phyloP scores from a whole-genome alignment of 2,113 vertebrate species.

The Phaethornis superciliosus region DNA sequence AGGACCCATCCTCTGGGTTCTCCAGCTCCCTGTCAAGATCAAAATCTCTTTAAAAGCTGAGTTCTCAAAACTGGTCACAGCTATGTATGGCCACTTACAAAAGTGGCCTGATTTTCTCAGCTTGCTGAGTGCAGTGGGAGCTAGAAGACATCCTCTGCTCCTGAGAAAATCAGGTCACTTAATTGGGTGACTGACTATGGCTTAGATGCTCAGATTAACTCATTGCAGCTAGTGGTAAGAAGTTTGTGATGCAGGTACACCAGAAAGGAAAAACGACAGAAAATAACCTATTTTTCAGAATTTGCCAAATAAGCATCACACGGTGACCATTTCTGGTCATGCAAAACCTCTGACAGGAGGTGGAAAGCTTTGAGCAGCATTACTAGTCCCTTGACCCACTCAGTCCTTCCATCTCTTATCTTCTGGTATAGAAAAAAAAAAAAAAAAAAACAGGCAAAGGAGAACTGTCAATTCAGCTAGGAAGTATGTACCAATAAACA shows the following conservation, averaged over 20 bases:
- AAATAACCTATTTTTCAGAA: not conserved
- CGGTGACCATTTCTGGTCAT: not conserved
- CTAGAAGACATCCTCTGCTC: not conserved
- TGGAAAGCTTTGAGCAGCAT: not conserved
- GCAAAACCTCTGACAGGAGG: not conserved
- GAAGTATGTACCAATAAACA: conserved; percentile 26
- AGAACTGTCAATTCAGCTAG: not conserved
- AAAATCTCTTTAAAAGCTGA: not conserved
- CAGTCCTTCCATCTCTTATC: not conserved
- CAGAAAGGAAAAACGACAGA: not conserved
- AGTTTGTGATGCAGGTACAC: not conserved
- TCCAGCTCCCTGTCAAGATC: not conserved
- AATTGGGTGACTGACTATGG: conserved; percentile 19
- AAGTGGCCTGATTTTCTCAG: conserved; percentile 42
- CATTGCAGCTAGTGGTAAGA: not conserved
- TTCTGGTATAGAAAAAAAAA: not conserved
- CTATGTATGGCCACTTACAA: not conserved
- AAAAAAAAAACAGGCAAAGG: not conserved
- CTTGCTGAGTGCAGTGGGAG: conserved; percentile 53
- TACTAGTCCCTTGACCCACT: not conserved
- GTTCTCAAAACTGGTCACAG: not conserved
- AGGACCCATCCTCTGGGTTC: not conserved
- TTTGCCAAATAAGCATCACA: not conserved
- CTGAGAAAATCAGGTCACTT: conserved; percentile 47
- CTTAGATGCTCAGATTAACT: not conserved